These are phyloP conservation scores for Drosophila athabasca DNA, from an alignment of 1,140 invertebrate genomes.

Conservation along the genomic window DNA sequence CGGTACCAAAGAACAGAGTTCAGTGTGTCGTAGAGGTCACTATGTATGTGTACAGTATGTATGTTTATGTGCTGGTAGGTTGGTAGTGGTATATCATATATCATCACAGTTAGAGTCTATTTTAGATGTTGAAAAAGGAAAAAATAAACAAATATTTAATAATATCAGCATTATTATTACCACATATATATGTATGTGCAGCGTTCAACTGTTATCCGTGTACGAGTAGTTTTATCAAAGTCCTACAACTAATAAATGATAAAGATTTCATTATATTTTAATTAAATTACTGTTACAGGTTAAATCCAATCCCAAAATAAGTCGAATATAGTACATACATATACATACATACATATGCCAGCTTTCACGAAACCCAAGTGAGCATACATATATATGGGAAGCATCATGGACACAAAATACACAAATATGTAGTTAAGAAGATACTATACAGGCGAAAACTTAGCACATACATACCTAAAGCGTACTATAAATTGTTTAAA, in stretches of 20 bases:
- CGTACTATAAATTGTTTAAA: constrained; percentile 40
- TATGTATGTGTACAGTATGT: constrained; percentile 12
- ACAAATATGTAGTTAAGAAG: constrained; percentile 38
- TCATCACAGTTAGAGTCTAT: too few species aligned
- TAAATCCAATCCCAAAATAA: too few species aligned
- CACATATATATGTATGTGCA: too few species aligned
- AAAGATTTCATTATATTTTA: constrained; percentile 1
- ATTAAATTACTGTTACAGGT: too few species aligned
- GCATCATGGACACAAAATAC: constrained; percentile 9
- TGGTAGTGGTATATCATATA: background rate
- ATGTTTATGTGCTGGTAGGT: constrained; percentile 13
- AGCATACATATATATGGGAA: constrained; percentile 5
- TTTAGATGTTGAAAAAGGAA: too few species aligned
- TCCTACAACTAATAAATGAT: background rate
- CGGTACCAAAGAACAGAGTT: background rate
- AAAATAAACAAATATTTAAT: too few species aligned
- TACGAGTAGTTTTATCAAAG: too few species aligned
- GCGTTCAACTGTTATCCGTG: too few species aligned
- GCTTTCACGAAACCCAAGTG: background rate
- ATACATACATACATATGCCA: too few species aligned
- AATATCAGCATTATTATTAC: too few species aligned
- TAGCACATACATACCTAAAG: constrained; percentile 32
- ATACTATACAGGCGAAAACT: constrained; percentile 32
- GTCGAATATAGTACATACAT: too few species aligned
- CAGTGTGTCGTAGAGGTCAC: constrained; percentile 1